Conservation (phyloP, 2,797 vertebrate genomes). For the Nannoperca australis region DNA sequence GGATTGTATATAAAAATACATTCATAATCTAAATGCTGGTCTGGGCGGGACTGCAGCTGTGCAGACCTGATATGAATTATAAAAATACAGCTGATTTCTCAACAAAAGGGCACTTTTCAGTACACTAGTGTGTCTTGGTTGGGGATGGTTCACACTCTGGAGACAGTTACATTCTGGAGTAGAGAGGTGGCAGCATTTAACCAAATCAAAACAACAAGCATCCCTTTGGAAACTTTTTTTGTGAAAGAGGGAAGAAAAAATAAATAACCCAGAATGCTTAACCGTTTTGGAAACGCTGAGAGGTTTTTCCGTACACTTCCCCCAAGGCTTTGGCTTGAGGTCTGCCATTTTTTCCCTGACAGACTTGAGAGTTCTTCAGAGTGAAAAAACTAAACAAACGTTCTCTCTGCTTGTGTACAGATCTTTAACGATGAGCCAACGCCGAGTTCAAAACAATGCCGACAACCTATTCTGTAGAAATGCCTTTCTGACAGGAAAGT, state of each 20-base stretch:
- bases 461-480: conserved; percentile 32
- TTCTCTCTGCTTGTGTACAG: conserved; percentile 21
- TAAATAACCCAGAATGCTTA: conserved; percentile 16
- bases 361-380: conserved; percentile 30
- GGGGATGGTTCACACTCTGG: conserved; percentile 25
- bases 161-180: conserved; percentile 68
- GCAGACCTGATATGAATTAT: conserved; percentile 47
- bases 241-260: conserved; percentile 11
- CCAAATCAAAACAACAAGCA: background rate
- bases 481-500: conserved; percentile 62
- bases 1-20: conserved; percentile 74
- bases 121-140: conserved; percentile 19
- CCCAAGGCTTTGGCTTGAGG: conserved; percentile 68
- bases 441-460: conserved; percentile 12
- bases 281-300: conserved; percentile 51
- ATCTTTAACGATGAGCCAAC: conserved; percentile 17
- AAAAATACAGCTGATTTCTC: conserved; percentile 68
- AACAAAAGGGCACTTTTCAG: conserved; percentile 76
- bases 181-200: conserved; percentile 62
- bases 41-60: conserved; percentile 30
- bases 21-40: conserved; percentile 79
- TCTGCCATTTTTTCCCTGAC: conserved; percentile 46
- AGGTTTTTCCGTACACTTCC: conserved; percentile 40
- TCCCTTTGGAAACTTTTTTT: conserved; percentile 47
- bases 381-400: conserved; percentile 28